These are phyloP conservation scores for Tonatia bakeri DNA, from an alignment of 2,113 vertebrate species.

Conservation along the genomic window DNA sequence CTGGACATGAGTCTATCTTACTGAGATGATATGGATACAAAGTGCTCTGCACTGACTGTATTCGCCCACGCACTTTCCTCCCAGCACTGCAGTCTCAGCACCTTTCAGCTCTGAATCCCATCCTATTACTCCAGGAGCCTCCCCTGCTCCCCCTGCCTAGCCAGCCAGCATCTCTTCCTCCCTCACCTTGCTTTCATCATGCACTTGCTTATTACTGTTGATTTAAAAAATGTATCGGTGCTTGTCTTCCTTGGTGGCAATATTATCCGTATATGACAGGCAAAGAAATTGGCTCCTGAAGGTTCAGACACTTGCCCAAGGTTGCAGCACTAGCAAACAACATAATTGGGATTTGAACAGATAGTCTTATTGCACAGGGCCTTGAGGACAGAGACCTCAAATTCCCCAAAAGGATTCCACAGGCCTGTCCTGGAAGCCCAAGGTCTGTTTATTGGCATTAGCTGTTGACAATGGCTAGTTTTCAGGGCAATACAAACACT, in stretches of 20 bases:
- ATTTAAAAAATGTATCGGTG: neutral
- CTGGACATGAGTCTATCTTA: neutral
- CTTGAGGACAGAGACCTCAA: neutral
- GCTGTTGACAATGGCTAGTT: neutral
- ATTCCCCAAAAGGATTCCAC: accelerated
- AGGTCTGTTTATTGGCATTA: neutral
- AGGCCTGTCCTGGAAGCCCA: neutral
- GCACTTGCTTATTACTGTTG: neutral
- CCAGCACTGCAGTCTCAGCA: neutral
- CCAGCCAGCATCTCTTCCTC: neutral
- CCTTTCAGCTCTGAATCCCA: neutral
- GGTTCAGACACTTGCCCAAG: neutral
- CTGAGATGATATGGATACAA: neutral
- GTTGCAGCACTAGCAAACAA: neutral
- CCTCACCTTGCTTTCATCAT: neutral
- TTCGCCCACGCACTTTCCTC: accelerated
- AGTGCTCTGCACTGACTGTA: accelerated
- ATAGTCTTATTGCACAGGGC: neutral
- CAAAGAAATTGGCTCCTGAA: neutral
- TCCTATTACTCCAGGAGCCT: neutral
- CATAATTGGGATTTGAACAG: neutral
- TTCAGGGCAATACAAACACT: neutral
- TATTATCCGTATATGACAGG: neutral
- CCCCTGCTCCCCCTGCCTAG: neutral
- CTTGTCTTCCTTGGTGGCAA: neutral